Evolutionary conservation across 1,140 invertebrate genomes (phyloP), one percentile per base, ranked within the genome.

Genomic region (Sipha flava): DNA sequence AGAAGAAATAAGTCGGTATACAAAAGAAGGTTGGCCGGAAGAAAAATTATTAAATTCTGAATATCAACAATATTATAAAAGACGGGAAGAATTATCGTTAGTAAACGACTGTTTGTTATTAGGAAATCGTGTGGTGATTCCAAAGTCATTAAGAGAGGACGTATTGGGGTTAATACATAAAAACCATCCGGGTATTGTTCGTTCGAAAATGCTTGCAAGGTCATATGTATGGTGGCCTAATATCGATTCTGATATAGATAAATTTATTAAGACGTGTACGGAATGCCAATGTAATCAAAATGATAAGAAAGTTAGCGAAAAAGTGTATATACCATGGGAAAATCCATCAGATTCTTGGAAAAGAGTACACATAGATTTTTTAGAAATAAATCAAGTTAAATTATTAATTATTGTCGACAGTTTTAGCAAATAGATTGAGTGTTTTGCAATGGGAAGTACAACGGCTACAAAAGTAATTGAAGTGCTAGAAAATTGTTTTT

Each of bases 341-440:
- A 52, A 26, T 31, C 26, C 73, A 16, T 29, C n/a, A 12, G 26
- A 49, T 18, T 57, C 77, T 43, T 79, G 57, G 77, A 14, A 62
- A 79, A 26, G 77, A 31, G 2, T 79, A 43, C 77, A 79, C 21
- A 23, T 66, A 0, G 77, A 79, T 45, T 45, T 45, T 16, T 45
- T 45, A 45, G 43, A 45, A 45, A 45, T 45, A 18, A 45, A 45
- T 45, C 43, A 45, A 45, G 14, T 18, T 21, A 80, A 73, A 52
- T 86, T 84, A 81, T 79, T 87, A 9, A 79, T 87, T 5, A 73
- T 87, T 4, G 83, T 85, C 9, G 85, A 88, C 80, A 82, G 85
- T 5, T 83, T 83, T 82, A 84, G 85, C 0, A 86, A 86, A 73
- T 87, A 85, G 85, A 82, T 83, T 9, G 84, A 87, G 72, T 82